Evolutionary conservation across 1,140 invertebrate species (phyloP).

Genomic region (Lucilia sericata): DNA sequence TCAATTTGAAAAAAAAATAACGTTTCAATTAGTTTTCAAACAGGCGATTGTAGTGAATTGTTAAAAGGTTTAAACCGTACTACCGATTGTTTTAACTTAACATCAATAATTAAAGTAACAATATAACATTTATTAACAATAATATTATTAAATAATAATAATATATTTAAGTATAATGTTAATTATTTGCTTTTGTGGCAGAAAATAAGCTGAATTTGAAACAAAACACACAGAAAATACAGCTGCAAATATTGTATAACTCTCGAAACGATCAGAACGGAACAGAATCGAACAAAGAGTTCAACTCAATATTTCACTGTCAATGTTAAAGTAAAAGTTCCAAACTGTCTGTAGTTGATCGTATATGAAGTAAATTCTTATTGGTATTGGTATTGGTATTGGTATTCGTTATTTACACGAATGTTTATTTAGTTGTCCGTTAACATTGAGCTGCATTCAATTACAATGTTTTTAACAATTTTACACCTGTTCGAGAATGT

Average conservation of each 20-base stretch:
- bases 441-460: neutral
- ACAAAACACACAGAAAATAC: neutral
- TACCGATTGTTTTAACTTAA: constrained; percentile 25
- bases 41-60: constrained; percentile 24
- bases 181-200: neutral
- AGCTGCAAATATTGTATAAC: neutral
- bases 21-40: neutral
- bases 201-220: neutral
- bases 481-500: neutral
- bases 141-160: neutral
- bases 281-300: constrained; percentile 1
- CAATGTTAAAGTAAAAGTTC: constrained; percentile 33
- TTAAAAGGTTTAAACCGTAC: constrained; percentile 40
- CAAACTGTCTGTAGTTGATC: neutral
- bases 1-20: neutral
- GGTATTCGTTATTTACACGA: no score
- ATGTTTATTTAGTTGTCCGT: no score
- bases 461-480: neutral
- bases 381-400: neutral
- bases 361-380: no score
- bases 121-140: neutral
- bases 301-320: constrained; percentile 19
- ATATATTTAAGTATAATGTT: neutral
- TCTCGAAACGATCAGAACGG: neutral
- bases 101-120: constrained; percentile 35